Base-by-base conservation (phyloP, 2,797 vertebrate species). In the Lates japonicus region DNA sequence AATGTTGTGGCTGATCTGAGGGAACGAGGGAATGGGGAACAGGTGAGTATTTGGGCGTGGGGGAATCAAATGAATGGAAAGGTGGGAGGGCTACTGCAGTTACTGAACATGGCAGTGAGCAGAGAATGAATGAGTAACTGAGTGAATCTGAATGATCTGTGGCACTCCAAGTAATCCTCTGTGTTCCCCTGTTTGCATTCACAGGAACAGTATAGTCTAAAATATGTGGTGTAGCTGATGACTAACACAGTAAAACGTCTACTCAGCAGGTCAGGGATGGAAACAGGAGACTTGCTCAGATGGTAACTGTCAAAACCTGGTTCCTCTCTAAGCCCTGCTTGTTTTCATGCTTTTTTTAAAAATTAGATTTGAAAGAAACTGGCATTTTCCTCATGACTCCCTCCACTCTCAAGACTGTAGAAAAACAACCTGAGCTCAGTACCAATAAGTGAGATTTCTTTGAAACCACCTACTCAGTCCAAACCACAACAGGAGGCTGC, bases 401-500 rank as follows among this genome's bases (percentile, higher is more conserved):
- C 37, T 81, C n/a, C 62, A 57, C 54, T 58, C n/a, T 64, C 51
- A 13, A 58, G 80, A 58, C 46, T 55, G 62, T 0, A 79, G 31
- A 67, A 48, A 66, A 63, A 78, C 57, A 67, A 65, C 4, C 35
- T 33, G 49, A 80, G 63, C 55, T 60, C 37, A 31, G 67, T 8
- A 46, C 12, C 35, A 22, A 60, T 33, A 55, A 60, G 55, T 52
- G 69, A n/a, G 54, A 76, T 71, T 71, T 78, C 73, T 89, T 74
- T 85, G 63, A 82, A 63, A 59, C 74, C 80, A 59, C 82, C 82
- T 76, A 75, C 83, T 73, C 70, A 74, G 57, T 59, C 65, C 76
- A 70, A 86, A 29, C 25, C 79, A 57, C 41, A 33, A 73, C 66
- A 75, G 20, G 79, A 78, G 78, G 72, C 73, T 70, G 77, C 29